phyloP scores from a whole-genome alignment of 2,113 vertebrate species.

The Pseudois nayaur region DNA sequence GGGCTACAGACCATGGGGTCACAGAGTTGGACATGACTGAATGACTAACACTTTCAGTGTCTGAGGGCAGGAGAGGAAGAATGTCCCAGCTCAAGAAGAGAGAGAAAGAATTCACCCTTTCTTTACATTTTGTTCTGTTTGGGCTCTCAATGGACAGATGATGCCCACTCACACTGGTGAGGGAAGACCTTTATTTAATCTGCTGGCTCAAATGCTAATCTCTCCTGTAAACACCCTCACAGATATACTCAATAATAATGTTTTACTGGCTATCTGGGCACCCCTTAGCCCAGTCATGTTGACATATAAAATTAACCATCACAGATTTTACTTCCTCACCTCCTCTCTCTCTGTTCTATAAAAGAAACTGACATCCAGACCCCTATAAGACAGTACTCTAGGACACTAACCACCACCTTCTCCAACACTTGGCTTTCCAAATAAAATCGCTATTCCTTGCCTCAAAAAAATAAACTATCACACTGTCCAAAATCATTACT shows the following conservation, averaged over 20 bases:
- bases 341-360: background rate
- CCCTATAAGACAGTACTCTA: background rate
- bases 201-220: background rate
- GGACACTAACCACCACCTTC: background rate
- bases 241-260: background rate
- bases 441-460: background rate
- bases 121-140: background rate
- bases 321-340: background rate
- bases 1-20: background rate
- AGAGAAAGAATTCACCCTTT: background rate
- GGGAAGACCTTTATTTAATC: background rate
- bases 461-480: background rate
- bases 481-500: background rate
- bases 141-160: background rate
- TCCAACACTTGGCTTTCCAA: accelerated
- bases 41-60: background rate
- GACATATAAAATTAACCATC: background rate
- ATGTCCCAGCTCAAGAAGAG: background rate
- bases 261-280: background rate
- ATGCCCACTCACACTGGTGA: background rate
- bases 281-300: background rate
- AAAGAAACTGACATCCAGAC: background rate
- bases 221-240: background rate
- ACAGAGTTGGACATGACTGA: background rate
- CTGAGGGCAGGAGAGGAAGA: background rate